Percentiles rank a stretch among this genome's conserved stretches.
These are phyloP conservation scores for Dione juno DNA, from an alignment of 2,888 invertebrate species.

Conservation along the genomic window DNA sequence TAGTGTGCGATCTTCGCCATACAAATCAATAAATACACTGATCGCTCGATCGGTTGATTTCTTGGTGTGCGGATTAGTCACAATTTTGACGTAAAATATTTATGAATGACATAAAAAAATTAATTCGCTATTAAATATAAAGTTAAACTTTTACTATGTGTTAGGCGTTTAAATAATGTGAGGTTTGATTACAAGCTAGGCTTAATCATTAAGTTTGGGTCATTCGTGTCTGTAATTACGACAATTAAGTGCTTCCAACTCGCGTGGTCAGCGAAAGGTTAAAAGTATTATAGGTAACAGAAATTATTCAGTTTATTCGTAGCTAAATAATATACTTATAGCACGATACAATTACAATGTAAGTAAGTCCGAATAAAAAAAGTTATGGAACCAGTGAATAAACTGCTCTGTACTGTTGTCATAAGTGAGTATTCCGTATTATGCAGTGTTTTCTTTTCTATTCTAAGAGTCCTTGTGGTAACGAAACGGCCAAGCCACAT, in stretches of 20 bases:
- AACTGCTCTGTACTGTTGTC: no score
- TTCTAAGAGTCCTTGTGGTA: no score
- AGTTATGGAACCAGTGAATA: background rate
- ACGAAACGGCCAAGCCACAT: no score
- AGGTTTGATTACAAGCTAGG: constrained; percentile 20
- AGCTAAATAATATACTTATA: constrained; percentile 9
- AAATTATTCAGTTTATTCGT: constrained; percentile 28
- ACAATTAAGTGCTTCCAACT: constrained; percentile 22
- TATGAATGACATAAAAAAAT: no score
- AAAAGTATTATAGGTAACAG: constrained; percentile 25
- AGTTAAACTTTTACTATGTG: background rate
- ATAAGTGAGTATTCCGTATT: no score
- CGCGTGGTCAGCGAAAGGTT: constrained; percentile 38
- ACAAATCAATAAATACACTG: no score
- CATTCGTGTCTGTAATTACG: constrained; percentile 39
- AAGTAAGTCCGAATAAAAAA: background rate
- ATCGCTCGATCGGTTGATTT: no score
- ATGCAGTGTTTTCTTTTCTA: no score
- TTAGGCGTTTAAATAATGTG: constrained; percentile 24
- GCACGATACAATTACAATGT: constrained; percentile 1
- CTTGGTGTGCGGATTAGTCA: no score
- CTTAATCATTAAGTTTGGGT: constrained; percentile 23
- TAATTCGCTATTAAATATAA: constrained; percentile 14
- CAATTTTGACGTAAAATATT: no score
- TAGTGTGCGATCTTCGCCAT: no score